Evolutionary conservation across 2,888 invertebrate genomes (phyloP).

Genomic region (Schizaphis graminum): DNA sequence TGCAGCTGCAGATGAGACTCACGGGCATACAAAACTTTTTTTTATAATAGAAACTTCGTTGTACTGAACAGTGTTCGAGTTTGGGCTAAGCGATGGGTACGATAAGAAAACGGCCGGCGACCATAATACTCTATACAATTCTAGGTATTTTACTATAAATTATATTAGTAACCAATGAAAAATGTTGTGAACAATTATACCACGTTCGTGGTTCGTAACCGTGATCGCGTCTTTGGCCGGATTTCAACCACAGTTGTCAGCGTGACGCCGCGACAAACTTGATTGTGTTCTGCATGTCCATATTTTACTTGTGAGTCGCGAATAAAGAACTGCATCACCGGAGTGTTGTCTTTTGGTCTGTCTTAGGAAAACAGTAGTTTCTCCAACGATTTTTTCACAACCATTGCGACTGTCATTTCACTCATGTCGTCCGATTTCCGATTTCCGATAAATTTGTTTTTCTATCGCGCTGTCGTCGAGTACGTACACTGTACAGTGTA

Average conservation of each 20-base stretch:
- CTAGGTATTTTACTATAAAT: background rate
- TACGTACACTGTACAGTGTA: background rate
- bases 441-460: background rate
- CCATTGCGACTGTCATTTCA: too few relatives aligned
- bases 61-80: background rate
- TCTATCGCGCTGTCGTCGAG: background rate
- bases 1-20: background rate
- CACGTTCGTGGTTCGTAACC: too few relatives aligned
- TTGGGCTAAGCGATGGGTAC: background rate
- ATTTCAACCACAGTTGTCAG: background rate
- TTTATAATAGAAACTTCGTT: background rate
- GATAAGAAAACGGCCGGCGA: background rate
- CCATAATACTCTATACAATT: background rate
- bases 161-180: background rate
- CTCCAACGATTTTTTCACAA: background rate
- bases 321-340: background rate
- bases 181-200: background rate
- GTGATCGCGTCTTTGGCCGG: background rate
- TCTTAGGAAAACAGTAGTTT: background rate
- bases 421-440: background rate
- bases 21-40: background rate
- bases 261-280: background rate
- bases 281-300: background rate
- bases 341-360: background rate
- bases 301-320: too few relatives aligned